phyloP scores from a whole-genome alignment of 2,797 vertebrate species.

The Onychomys leucogaster region DNA sequence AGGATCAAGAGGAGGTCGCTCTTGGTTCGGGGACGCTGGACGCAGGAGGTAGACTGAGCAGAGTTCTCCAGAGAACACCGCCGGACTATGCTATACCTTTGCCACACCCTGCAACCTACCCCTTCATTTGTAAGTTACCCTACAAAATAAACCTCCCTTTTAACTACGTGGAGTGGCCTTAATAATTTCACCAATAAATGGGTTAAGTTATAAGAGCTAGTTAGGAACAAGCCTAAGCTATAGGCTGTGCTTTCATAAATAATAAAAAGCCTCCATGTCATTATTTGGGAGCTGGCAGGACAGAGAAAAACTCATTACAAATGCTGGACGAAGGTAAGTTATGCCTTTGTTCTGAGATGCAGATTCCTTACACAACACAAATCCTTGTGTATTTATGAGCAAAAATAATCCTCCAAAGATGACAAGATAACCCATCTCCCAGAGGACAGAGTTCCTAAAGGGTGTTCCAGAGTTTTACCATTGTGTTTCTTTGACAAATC shows the following conservation, averaged over 20 bases:
- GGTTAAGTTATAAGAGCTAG: background rate
- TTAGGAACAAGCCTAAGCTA: background rate
- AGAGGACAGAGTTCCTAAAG: background rate
- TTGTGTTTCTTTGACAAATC: constrained; percentile 14
- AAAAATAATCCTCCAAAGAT: constrained; percentile 47
- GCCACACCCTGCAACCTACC: no score
- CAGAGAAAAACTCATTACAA: background rate
- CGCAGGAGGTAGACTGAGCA: no score
- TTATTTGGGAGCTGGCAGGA: background rate
- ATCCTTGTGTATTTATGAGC: background rate
- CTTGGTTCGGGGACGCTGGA: no score
- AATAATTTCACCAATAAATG: no score
- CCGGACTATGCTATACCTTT: no score
- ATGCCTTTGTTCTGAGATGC: background rate
- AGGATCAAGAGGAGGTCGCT: no score
- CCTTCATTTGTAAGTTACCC: no score
- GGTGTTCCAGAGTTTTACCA: background rate
- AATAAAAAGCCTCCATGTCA: background rate
- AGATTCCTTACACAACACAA: background rate
- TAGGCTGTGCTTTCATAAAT: background rate
- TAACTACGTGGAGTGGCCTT: no score
- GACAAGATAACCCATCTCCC: background rate
- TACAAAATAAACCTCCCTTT: no score
- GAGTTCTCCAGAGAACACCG: no score
- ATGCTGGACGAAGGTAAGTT: background rate